Conservation (phyloP, 2,888 invertebrate species). For the Anoplius nigerrimus region DNA sequence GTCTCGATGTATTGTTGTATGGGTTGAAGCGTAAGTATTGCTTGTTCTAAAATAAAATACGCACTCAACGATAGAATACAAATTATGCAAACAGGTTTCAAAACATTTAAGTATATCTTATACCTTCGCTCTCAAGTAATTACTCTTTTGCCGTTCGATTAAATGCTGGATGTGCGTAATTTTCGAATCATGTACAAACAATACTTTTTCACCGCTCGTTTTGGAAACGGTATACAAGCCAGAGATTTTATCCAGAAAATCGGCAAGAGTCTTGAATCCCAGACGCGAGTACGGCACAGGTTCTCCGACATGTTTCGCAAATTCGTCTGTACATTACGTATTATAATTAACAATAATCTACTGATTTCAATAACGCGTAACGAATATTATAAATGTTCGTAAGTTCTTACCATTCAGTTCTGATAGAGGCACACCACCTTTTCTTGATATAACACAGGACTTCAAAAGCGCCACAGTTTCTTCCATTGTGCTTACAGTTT, state of each 20-base stretch:
- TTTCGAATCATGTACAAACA: conserved; percentile 37
- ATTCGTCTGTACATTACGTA: conserved; percentile 26
- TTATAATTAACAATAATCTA: not conserved
- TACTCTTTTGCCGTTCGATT: conserved; percentile 42
- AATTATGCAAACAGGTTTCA: too few relatives aligned
- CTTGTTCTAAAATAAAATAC: conserved; percentile 18
- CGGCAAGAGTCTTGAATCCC: conserved; percentile 41
- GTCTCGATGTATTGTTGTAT: not conserved
- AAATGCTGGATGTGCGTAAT: conserved; percentile 44
- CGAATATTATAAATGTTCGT: too few relatives aligned
- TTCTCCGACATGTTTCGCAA: conserved; percentile 33
- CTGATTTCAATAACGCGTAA: not conserved
- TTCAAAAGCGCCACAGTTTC: conserved; percentile 28
- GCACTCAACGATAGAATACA: too few relatives aligned
- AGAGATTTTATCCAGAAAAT: conserved; percentile 34
- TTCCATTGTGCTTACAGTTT: conserved; percentile 18
- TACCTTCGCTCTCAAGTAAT: conserved; percentile 26
- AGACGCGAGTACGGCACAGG: conserved; percentile 44
- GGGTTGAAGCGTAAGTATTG: conserved; percentile 21
- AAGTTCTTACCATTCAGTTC: conserved; percentile 41
- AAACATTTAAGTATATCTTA: not conserved
- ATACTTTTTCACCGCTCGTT: conserved; percentile 19
- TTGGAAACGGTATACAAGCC: conserved; percentile 25
- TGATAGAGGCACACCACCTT: conserved; percentile 43
- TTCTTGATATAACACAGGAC: conserved; percentile 34